Evolutionary conservation across 2,113 vertebrate genomes (phyloP).

Genomic region (Pandion haliaetus): DNA sequence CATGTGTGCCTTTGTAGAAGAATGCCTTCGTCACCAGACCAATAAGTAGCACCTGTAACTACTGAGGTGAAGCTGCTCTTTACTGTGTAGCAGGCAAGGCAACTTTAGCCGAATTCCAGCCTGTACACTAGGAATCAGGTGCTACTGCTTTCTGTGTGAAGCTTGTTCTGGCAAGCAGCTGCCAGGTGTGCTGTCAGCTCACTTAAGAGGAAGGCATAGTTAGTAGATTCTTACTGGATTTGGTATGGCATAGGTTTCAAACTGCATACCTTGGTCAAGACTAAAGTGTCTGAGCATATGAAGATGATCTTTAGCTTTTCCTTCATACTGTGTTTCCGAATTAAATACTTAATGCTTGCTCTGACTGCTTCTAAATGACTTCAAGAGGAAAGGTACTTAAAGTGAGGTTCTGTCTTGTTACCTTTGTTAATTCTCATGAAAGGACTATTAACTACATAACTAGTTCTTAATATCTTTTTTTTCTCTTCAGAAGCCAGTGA

Average conservation of each 20-base stretch:
- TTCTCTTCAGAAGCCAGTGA: not conserved
- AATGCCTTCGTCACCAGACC: not conserved
- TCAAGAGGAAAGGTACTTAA: not conserved
- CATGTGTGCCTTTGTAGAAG: not conserved
- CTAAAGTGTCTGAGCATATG: not conserved
- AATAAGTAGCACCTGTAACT: not conserved
- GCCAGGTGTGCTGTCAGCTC: not conserved
- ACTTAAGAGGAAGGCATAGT: not conserved
- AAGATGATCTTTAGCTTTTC: not conserved
- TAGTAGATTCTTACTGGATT: not conserved
- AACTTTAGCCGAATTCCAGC: not conserved
- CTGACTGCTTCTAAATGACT: not conserved
- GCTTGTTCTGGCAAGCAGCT: not conserved
- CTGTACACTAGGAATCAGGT: not conserved
- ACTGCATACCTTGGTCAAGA: rapidly evolving
- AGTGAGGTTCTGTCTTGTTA: not conserved
- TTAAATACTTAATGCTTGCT: not conserved
- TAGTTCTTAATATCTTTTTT: not conserved
- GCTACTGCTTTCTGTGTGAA: not conserved
- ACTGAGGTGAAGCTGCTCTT: not conserved
- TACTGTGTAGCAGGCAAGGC: not conserved
- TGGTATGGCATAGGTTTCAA: not conserved
- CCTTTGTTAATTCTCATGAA: not conserved
- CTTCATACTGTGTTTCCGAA: rapidly evolving
- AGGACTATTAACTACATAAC: not conserved